A percentile compares a stretch with the other conserved stretches of the same genome.
phyloP scores from a whole-genome alignment of 2,797 vertebrate genomes.

The Falco naumanni region DNA sequence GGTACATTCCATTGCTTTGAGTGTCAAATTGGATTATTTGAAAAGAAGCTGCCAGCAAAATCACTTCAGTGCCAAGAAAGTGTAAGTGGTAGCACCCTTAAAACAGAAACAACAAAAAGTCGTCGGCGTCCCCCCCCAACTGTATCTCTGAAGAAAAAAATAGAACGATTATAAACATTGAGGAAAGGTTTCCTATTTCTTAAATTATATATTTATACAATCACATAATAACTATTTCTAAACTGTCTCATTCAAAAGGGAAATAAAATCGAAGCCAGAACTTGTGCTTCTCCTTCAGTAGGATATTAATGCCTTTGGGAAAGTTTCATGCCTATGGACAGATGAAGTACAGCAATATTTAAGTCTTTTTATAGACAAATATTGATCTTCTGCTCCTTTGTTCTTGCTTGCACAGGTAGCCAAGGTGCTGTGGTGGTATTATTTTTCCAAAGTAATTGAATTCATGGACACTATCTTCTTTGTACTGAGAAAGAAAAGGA shows the following conservation, averaged over 20 bases:
- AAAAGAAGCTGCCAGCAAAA: not conserved
- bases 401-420: slow-evolving; percentile 80
- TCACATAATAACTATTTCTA: not conserved
- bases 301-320: not conserved
- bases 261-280: not conserved
- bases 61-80: not conserved
- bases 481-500: slow-evolving; percentile 87
- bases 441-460: slow-evolving; percentile 89
- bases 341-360: not conserved
- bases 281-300: not conserved
- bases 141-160: not conserved
- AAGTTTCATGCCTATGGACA: not conserved
- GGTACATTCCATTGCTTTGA: accelerated
- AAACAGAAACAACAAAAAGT: not conserved
- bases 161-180: not conserved
- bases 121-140: not conserved
- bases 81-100: not conserved
- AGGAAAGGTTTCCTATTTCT: no score
- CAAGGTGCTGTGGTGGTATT: slow-evolving; percentile 90
- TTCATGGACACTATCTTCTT: slow-evolving; percentile 90
- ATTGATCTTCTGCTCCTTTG: not conserved
- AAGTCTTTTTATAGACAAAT: not conserved
- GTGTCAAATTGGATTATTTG: not conserved
- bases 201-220: not conserved
- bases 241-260: not conserved